These are phyloP conservation scores for Hypsopygia costalis DNA, from an alignment of 2,888 invertebrate species.

Conservation along the genomic window DNA sequence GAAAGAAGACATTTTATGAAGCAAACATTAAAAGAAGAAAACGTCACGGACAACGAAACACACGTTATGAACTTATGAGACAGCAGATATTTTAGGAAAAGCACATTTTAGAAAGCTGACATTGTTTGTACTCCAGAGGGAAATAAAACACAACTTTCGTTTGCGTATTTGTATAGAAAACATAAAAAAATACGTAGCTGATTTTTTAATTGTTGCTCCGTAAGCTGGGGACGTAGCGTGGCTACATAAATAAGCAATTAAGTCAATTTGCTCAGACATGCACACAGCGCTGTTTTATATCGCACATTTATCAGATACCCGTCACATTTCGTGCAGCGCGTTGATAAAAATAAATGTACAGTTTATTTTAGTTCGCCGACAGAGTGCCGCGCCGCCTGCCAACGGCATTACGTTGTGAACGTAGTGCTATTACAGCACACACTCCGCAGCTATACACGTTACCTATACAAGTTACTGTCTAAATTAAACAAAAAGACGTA, in stretches of 20 bases:
- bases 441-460: no score
- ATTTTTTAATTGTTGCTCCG: constrained; percentile 19
- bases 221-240: constrained; percentile 21
- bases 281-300: constrained; percentile 41
- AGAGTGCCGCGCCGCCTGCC: constrained; percentile 9
- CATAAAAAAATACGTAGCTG: constrained; percentile 16
- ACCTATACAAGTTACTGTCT: no score
- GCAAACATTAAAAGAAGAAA: no score
- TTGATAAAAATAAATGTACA: constrained; percentile 48
- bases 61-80: no score
- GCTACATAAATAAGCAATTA: constrained; percentile 40
- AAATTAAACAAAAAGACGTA: no score
- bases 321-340: constrained; percentile 40
- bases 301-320: constrained; percentile 54
- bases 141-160: constrained; percentile 16
- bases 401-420: not conserved
- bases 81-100: no score
- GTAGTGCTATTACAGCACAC: not conserved
- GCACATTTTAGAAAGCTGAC: no score
- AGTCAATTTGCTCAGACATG: constrained; percentile 48
- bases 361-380: constrained; percentile 38
- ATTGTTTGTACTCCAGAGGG: no score
- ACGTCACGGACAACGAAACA: no score
- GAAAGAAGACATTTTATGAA: no score
- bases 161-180: constrained; percentile 13